Evolutionary conservation across 2,888 invertebrate genomes (phyloP).

Genomic region (Bursaphelenchus okinawaensis): DNA sequence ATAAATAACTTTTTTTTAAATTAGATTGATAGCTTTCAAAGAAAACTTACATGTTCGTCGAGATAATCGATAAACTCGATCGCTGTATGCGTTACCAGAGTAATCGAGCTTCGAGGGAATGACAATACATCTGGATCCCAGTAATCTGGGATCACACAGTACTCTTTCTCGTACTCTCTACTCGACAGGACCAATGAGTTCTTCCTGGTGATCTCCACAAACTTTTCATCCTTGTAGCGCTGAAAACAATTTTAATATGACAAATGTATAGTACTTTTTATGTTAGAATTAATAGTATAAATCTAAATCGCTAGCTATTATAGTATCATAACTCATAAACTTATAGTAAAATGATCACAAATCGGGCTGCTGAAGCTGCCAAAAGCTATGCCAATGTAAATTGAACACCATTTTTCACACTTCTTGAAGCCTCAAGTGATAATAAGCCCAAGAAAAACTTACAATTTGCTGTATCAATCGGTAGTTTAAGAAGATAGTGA

Average conservation of each 20-base stretch:
- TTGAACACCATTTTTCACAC: too few species aligned
- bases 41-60: not conserved
- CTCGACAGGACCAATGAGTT: not conserved
- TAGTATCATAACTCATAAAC: too few species aligned
- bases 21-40: not conserved
- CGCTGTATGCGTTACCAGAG: not conserved
- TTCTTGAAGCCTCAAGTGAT: too few species aligned
- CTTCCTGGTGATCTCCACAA: not conserved
- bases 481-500: not conserved
- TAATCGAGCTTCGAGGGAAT: not conserved
- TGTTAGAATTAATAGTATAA: too few species aligned
- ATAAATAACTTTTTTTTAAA: not conserved
- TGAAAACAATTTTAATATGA: too few species aligned
- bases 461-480: not conserved
- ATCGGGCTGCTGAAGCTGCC: too few species aligned
- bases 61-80: not conserved
- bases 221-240: not conserved
- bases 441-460: not conserved
- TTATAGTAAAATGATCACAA: too few species aligned
- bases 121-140: not conserved
- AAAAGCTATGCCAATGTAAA: too few species aligned
- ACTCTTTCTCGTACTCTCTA: not conserved
- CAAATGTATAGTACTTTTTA: too few species aligned
- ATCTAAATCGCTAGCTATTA: too few species aligned
- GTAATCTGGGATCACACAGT: not conserved